Evolutionary conservation across 2,113 vertebrate species (phyloP).

Genomic region (Gnathonemus echidnorhynchus): DNA sequence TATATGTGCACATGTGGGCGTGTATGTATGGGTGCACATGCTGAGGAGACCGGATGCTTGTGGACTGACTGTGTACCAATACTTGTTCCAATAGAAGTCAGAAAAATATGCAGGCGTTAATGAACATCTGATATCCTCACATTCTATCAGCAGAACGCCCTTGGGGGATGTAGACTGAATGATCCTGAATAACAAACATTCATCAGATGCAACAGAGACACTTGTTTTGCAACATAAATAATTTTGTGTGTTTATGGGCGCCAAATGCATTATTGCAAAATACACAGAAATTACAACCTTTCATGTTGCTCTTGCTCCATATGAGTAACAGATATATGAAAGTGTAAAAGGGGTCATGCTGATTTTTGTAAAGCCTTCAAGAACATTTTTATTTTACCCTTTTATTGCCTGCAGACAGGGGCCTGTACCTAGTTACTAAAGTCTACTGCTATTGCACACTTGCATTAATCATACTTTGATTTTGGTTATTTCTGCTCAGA

Average conservation of each 20-base stretch:
- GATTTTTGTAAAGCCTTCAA: constrained; percentile 13
- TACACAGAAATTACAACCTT: neutral
- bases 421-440: neutral
- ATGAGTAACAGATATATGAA: constrained; percentile 23
- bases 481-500: neutral
- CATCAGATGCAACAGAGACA: neutral
- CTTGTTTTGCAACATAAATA: neutral
- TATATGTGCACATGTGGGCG: constrained; percentile 5
- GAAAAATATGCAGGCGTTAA: neutral
- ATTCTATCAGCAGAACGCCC: neutral
- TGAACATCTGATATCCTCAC: constrained; percentile 9
- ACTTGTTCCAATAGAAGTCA: neutral
- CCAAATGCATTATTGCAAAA: neutral
- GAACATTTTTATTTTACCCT: constrained; percentile 6
- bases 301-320: neutral
- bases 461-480: neutral
- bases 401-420: constrained; percentile 4
- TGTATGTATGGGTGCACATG: neutral
- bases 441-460: neutral
- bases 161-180: neutral
- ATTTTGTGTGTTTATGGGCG: constrained; percentile 4
- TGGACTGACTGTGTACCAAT: neutral
- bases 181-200: constrained; percentile 12
- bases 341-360: constrained; percentile 24
- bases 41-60: neutral